Percentiles rank a stretch among this genome's conserved stretches.
Evolutionary conservation across 2,113 vertebrate species (phyloP).

Genomic region (Monopterus albus): DNA sequence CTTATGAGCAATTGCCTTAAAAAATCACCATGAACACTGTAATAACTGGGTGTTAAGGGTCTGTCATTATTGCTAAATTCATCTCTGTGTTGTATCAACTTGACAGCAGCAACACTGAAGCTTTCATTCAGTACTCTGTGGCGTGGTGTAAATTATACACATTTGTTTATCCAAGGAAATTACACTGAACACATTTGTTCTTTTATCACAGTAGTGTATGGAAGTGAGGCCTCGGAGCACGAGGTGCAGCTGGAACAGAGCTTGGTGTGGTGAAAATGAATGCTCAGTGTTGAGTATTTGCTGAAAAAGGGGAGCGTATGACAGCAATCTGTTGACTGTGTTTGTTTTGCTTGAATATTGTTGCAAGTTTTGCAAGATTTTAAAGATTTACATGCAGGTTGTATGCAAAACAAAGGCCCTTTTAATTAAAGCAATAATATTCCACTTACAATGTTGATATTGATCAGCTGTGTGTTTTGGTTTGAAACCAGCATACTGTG

Average conservation of each 20-base stretch:
- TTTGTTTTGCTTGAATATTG: not conserved
- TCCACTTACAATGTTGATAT: conserved; percentile 9
- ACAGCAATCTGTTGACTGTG: not conserved
- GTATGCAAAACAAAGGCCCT: no score
- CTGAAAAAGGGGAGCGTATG: not conserved
- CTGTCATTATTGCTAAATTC: conserved; percentile 14
- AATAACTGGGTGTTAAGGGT: conserved; percentile 44
- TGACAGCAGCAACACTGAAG: conserved; percentile 27
- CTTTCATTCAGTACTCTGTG: not conserved
- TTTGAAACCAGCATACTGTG: not conserved
- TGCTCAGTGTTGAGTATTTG: not conserved
- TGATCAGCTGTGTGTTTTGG: not conserved
- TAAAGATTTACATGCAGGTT: conserved; percentile 2
- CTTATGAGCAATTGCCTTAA: conserved; percentile 48
- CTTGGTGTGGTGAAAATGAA: not conserved
- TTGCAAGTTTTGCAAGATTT: not conserved
- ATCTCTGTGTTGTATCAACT: conserved; percentile 40
- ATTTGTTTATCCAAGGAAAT: conserved; percentile 17
- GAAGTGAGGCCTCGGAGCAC: no score
- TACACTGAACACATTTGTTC: not conserved
- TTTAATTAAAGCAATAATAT: no score
- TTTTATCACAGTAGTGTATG: no score
- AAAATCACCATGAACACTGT: conserved; percentile 45
- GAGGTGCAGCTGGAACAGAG: not conserved
- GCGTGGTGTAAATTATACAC: not conserved